Evolutionary conservation across 2,888 invertebrate genomes (phyloP).

Genomic region (Achlya flavicornis): DNA sequence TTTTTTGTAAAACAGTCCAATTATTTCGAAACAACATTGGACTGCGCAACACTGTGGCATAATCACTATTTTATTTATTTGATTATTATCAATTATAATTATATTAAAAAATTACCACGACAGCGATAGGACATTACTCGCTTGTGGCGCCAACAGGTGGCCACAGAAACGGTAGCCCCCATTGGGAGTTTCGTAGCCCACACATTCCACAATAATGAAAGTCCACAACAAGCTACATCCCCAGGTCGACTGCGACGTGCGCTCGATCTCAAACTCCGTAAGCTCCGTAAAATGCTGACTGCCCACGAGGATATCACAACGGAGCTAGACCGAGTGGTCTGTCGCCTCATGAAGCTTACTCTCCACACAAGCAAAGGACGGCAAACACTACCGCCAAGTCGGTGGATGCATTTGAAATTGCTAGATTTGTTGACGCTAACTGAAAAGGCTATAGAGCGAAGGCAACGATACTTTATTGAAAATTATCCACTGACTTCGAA

Average conservation of each 20-base stretch:
- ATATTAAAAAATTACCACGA: too few relatives aligned
- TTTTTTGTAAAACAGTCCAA: too few relatives aligned
- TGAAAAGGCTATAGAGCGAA: conserved; percentile 66
- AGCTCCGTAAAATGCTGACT: conserved; percentile 57
- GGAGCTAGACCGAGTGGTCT: conserved; percentile 67
- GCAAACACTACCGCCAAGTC: conserved; percentile 51
- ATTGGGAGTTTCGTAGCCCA: not conserved
- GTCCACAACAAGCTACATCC: not conserved
- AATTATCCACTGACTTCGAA: conserved; percentile 49
- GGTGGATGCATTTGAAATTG: conserved; percentile 72
- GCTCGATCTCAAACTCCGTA: conserved; percentile 65
- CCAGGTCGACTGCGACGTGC: conserved; percentile 65
- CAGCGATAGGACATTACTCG: too few relatives aligned
- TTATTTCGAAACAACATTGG: too few relatives aligned
- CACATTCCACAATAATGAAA: too few relatives aligned
- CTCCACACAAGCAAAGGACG: conserved; percentile 49
- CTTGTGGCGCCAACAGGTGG: too few relatives aligned
- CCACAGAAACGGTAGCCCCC: too few relatives aligned
- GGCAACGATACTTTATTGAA: conserved; percentile 53
- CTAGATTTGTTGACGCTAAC: conserved; percentile 68
- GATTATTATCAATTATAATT: too few relatives aligned
- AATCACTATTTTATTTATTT: too few relatives aligned
- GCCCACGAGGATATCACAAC: conserved; percentile 66
- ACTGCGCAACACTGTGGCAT: too few relatives aligned
- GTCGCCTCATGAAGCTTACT: conserved; percentile 69